Base-by-base conservation (phyloP, 1,140 invertebrate genomes). In the Orius laevigatus region DNA sequence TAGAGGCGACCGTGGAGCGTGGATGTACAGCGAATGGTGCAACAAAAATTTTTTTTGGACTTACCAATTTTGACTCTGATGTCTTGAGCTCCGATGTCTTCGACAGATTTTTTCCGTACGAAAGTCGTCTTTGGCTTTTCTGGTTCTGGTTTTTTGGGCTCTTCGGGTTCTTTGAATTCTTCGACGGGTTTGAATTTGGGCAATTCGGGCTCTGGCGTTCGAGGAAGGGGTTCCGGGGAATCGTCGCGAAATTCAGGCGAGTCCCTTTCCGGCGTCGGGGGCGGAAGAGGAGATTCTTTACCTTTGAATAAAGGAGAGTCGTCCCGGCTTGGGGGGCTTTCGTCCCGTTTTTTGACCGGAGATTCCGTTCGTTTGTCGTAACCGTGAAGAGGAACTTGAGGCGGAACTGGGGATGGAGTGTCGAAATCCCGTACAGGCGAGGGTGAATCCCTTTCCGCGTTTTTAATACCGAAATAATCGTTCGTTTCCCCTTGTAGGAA, bases 31-130 rank as follows among this genome's bases (percentile, higher is more conserved):
- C 6, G 18, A 19, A 11, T 42, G 4, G 18, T 11, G 12, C 40
- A 42, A 16, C 18, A 16, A 42, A 42, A 42, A 11, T 18, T 5
- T 5, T 3, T 19, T 11, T 14, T 14, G 40, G 40, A 44, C 48
- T 50, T 50, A 50, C 48, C 40, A 18, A 50, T 40, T 44, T 44
- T 42, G 31, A 32, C 40, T 19, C 41, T 43, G 32, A 50, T 50
- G 16, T 50, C 50, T 46, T 51, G 40, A 16, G 31, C 44, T 40
- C 44, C 34, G 34, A 47, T 48, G 9, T 38, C 46, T 48, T 48
- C 46, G 4, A 12, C 12, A 5, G 43, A 33, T n/a, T 12, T 10
- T 12, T 45, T 45, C 25, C 11, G 15, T n/a, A 20, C 11, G 19
- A 16, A 39, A 32, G 44, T 16, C 3, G 33, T 15, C 25, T 16